phyloP scores from a whole-genome alignment of 2,113 vertebrate genomes.

The Callionymus lyra region DNA sequence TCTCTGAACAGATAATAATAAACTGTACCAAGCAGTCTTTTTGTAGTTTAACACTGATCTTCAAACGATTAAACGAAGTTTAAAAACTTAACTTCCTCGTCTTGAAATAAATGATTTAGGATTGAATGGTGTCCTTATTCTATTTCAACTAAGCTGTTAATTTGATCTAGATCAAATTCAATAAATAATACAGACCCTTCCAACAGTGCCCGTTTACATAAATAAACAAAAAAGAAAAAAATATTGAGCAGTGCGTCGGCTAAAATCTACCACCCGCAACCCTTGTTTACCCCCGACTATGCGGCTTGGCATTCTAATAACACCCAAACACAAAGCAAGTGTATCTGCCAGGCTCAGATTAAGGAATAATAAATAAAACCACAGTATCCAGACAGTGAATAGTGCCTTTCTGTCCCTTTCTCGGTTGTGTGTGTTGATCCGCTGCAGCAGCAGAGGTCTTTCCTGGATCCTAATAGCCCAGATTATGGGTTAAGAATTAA shows the following conservation, averaged over 20 bases:
- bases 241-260: slow-evolving; percentile 25
- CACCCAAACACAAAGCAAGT: slow-evolving; percentile 38
- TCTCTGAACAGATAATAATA: no score
- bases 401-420: slow-evolving; percentile 2
- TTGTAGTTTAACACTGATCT: no score
- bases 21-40: no score
- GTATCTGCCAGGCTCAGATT: slow-evolving; percentile 28
- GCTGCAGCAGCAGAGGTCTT: slow-evolving; percentile 12
- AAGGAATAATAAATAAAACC: neutral
- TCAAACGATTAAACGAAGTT: no score
- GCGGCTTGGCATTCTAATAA: slow-evolving; percentile 36
- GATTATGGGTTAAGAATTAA: slow-evolving; percentile 28
- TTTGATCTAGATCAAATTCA: no score
- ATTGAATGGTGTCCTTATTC: no score
- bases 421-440: slow-evolving; percentile 5
- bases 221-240: slow-evolving; percentile 18
- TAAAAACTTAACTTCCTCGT: no score
- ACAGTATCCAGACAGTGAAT: slow-evolving; percentile 5
- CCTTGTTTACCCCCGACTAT: slow-evolving; percentile 32
- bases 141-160: no score
- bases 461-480: slow-evolving; percentile 15
- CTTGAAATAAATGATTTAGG: no score
- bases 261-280: slow-evolving; percentile 25
- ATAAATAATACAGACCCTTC: no score
- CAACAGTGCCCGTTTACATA: slow-evolving; percentile 1